phyloP scores from a whole-genome alignment of 2,113 vertebrate species.

The Stercorarius parasiticus region DNA sequence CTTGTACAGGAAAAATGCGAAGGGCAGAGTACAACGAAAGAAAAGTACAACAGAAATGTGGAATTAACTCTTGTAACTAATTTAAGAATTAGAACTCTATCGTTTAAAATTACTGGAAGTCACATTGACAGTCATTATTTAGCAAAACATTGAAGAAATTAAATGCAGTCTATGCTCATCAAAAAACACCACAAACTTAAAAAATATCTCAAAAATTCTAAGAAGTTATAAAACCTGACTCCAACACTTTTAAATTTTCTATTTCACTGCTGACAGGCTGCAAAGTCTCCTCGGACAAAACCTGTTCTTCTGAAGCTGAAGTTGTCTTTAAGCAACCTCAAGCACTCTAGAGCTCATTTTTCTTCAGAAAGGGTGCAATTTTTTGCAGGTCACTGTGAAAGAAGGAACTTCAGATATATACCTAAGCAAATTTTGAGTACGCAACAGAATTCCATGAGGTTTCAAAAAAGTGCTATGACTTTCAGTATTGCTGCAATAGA shows the following conservation, averaged over 20 bases:
- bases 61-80: neutral
- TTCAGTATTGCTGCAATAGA: neutral
- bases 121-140: neutral
- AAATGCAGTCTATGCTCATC: neutral
- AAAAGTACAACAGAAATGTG: neutral
- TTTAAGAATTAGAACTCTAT: neutral
- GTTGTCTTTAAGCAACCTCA: neutral
- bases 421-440: neutral
- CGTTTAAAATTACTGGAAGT: neutral
- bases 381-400: neutral
- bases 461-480: neutral
- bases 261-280: neutral
- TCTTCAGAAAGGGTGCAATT: neutral
- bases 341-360: neutral
- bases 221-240: neutral
- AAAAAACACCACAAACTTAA: neutral
- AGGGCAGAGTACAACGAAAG: neutral
- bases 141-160: neutral
- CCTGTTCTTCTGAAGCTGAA: neutral
- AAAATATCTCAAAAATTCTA: neutral
- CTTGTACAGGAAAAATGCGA: neutral
- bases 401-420: neutral
- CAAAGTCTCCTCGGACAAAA: neutral
- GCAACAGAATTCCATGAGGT: neutral
- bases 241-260: neutral